Conservation (phyloP, 2,888 invertebrate species). For the Lobophora halterata region DNA sequence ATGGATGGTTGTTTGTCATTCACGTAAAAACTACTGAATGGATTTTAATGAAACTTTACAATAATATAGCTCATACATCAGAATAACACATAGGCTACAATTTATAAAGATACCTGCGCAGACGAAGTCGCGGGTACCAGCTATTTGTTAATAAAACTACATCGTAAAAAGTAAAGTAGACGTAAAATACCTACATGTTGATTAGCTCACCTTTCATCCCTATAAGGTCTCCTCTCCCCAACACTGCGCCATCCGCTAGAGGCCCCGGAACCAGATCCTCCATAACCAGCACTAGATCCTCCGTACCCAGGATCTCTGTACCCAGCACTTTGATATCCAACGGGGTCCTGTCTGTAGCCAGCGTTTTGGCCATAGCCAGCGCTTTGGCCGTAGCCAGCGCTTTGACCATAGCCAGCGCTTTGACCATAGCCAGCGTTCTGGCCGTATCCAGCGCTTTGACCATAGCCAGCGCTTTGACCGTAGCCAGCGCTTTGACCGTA, state of each 20-base stretch:
- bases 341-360: conserved; percentile 22
- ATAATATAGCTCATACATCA: too few relatives aligned
- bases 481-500: conserved; percentile 20
- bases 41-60: too few relatives aligned
- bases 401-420: conserved; percentile 3
- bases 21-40: too few relatives aligned
- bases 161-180: too few relatives aligned
- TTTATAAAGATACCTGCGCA: too few relatives aligned
- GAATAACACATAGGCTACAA: too few relatives aligned
- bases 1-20: too few relatives aligned
- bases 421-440: conserved; percentile 21
- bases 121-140: too few relatives aligned
- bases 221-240: conserved; percentile 65
- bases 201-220: conserved; percentile 63
- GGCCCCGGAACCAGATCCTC: conserved; percentile 25
- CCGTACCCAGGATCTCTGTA: conserved; percentile 16
- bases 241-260: conserved; percentile 67
- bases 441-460: conserved; percentile 17
- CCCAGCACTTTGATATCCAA: conserved; percentile 15
- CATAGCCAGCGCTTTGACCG: conserved; percentile 18
- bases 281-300: conserved; percentile 7
- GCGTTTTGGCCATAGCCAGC: conserved; percentile 10
- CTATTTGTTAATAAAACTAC: neutral
- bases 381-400: conserved; percentile 13
- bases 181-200: too few relatives aligned